A percentile compares a stretch with the other conserved stretches of the same genome.
Evolutionary conservation across 2,797 vertebrate species (phyloP).

Genomic region (Onychomys torridus): DNA sequence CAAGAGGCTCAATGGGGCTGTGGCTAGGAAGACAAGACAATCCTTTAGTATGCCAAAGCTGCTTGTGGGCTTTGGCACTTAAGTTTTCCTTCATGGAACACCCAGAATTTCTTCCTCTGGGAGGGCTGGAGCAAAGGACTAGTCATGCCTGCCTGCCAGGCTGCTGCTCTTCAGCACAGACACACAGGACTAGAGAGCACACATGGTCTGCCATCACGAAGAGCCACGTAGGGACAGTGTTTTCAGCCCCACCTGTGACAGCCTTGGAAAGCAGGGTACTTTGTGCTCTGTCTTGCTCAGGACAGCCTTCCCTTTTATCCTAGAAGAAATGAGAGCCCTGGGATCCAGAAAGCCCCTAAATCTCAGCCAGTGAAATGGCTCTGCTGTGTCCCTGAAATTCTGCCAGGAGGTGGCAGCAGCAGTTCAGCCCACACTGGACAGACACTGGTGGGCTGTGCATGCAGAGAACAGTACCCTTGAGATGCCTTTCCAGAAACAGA

Average conservation of each 20-base stretch:
- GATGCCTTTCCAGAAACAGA: background rate
- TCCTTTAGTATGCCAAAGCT: background rate
- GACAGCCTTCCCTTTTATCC: background rate
- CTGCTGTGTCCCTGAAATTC: background rate
- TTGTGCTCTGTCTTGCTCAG: no score
- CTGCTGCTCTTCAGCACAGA: background rate
- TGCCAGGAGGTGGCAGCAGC: slow-evolving; percentile 76
- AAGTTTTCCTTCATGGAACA: background rate
- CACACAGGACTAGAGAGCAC: background rate
- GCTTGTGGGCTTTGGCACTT: background rate
- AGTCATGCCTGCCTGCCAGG: background rate
- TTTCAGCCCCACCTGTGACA: background rate
- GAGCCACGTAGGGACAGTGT: no score
- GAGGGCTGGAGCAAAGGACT: background rate
- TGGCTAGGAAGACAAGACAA: background rate
- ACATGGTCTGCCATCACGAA: fast-evolving
- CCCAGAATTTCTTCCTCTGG: background rate
- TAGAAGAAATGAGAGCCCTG: background rate
- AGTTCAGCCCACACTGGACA: background rate
- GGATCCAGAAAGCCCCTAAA: background rate
- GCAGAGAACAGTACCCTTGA: background rate
- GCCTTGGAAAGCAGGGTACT: no score
- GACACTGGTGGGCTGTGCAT: fast-evolving
- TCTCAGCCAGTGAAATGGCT: background rate
- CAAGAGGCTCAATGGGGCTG: background rate